Evolutionary conservation across 2,888 invertebrate genomes (phyloP).

Genomic region (Ptilodon capucinus): DNA sequence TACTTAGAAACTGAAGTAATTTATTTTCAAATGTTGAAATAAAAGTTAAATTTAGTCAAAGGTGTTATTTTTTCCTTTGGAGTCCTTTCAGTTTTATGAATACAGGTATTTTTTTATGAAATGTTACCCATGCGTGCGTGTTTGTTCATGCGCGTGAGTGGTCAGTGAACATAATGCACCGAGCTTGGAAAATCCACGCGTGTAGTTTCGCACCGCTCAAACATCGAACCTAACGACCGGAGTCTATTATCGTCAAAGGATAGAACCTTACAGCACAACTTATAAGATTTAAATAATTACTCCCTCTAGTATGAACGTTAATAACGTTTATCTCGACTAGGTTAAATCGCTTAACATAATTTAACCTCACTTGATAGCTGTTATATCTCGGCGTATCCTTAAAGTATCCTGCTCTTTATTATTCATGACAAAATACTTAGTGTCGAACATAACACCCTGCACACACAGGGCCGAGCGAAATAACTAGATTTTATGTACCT

Average conservation of each 20-base stretch:
- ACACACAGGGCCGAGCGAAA: too few species aligned
- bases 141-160: slow-evolving; percentile 48
- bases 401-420: neutral
- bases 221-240: neutral
- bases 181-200: neutral
- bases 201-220: neutral
- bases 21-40: too few species aligned
- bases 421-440: neutral
- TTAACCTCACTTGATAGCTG: neutral
- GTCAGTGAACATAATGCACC: slow-evolving; percentile 31
- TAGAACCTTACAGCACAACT: slow-evolving; percentile 17
- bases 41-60: neutral
- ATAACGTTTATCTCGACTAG: slow-evolving; percentile 14
- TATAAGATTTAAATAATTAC: slow-evolving; percentile 31
- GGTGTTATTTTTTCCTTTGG: too few species aligned
- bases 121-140: slow-evolving; percentile 5
- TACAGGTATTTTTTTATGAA: neutral
- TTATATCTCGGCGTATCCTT: neutral
- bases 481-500: too few species aligned
- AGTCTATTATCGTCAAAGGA: slow-evolving; percentile 18
- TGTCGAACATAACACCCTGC: too few species aligned
- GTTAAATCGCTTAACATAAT: slow-evolving; percentile 16
- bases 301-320: slow-evolving; percentile 19
- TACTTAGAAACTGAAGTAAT: too few species aligned
- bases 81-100: neutral